phyloP scores from a whole-genome alignment of 2,797 vertebrate species.

The Pantherophis vulpinus region DNA sequence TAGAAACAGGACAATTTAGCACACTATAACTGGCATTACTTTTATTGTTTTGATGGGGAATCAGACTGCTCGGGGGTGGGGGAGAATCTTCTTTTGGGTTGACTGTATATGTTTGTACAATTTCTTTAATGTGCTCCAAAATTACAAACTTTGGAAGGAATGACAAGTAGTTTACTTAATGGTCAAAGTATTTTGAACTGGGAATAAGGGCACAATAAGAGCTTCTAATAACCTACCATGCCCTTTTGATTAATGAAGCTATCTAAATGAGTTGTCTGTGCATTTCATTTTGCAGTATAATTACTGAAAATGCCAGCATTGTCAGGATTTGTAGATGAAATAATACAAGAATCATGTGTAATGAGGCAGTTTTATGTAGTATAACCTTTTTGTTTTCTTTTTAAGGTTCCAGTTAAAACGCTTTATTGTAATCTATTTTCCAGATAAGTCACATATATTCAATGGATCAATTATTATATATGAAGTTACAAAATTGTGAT shows the following conservation, averaged over 20 bases:
- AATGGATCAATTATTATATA: not conserved
- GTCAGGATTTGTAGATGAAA: conserved; percentile 1
- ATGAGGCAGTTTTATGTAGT: not conserved
- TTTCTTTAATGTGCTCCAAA: not conserved
- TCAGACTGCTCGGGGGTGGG: not conserved
- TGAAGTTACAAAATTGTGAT: not conserved
- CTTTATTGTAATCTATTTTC: not conserved
- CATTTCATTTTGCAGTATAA: not conserved
- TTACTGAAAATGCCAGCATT: not conserved
- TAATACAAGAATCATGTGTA: not conserved
- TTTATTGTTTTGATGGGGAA: not conserved
- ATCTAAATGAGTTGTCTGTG: not conserved
- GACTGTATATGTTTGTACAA: not conserved
- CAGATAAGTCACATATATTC: not conserved
- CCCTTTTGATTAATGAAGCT: not conserved
- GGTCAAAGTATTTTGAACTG: not conserved
- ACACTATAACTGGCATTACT: not conserved
- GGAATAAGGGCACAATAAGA: too few relatives aligned
- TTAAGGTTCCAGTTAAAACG: not conserved
- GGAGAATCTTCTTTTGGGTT: not conserved
- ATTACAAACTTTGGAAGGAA: not conserved
- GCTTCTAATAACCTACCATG: not conserved
- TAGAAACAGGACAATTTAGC: not conserved
- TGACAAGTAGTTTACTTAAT: not conserved
- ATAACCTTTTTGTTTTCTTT: not conserved